Percentiles rank a stretch among this genome's conserved stretches.
phyloP scores from a whole-genome alignment of 2,888 invertebrate species.

The Monochamus alternatus region DNA sequence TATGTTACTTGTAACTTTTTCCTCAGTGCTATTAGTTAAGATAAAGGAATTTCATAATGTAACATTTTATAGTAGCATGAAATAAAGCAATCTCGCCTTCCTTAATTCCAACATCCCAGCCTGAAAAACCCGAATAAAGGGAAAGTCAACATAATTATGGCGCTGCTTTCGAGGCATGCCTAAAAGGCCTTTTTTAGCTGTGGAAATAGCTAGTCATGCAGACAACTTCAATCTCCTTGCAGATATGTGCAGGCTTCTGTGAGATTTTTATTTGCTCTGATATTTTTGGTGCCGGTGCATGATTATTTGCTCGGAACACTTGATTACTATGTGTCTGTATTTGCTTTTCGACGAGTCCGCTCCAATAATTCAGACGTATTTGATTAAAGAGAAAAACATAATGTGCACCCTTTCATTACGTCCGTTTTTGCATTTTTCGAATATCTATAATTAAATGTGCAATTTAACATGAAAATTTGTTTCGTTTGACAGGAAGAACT shows the following conservation, averaged over 20 bases:
- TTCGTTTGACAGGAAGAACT: no score
- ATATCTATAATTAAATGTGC: neutral
- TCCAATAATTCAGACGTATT: slow-evolving; percentile 25
- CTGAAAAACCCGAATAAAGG: slow-evolving; percentile 55
- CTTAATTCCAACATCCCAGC: slow-evolving; percentile 21
- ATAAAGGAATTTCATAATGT: slow-evolving; percentile 26
- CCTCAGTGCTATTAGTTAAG: slow-evolving; percentile 11
- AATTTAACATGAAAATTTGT: neutral
- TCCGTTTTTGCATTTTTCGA: neutral
- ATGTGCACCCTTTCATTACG: slow-evolving; percentile 10
- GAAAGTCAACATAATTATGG: slow-evolving; percentile 60
- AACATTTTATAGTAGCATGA: slow-evolving; percentile 28
- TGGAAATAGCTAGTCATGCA: slow-evolving; percentile 49
- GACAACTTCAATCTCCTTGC: slow-evolving; percentile 49
- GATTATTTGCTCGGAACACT: slow-evolving; percentile 37
- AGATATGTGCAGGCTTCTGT: slow-evolving; percentile 33
- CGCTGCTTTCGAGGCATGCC: slow-evolving; percentile 53
- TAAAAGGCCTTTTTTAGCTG: slow-evolving; percentile 52
- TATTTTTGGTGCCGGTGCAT: slow-evolving; percentile 40
- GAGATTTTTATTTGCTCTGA: slow-evolving; percentile 41
- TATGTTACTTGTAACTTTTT: neutral
- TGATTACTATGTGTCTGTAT: slow-evolving; percentile 38
- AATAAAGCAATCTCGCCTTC: slow-evolving; percentile 35
- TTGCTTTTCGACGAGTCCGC: slow-evolving; percentile 30
- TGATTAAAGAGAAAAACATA: slow-evolving; percentile 23